These are phyloP conservation scores for Syndactyla subalaris DNA, from an alignment of 2,797 vertebrate genomes.

Conservation along the genomic window DNA sequence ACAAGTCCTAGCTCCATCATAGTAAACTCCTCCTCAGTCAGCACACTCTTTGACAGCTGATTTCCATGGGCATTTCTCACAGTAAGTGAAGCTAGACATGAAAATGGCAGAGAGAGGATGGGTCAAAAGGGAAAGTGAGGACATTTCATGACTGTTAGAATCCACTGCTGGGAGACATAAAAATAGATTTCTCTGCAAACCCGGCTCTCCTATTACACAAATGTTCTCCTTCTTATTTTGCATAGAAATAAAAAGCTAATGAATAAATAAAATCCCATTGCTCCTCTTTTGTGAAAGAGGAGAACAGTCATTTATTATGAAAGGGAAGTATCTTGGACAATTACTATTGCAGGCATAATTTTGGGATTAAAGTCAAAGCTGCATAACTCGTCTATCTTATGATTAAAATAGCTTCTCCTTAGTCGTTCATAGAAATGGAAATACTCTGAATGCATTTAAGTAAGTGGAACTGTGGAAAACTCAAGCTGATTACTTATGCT, in stretches of 20 bases:
- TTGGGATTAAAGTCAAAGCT: neutral
- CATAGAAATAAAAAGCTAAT: neutral
- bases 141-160: neutral
- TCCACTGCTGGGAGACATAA: neutral
- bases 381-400: neutral
- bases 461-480: neutral
- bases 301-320: neutral
- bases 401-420: neutral
- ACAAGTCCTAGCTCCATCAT: neutral
- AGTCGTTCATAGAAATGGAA: neutral
- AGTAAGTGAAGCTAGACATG: neutral
- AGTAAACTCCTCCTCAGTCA: neutral
- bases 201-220: neutral
- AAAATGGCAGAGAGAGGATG: neutral
- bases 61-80: neutral
- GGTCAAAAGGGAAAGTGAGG: neutral
- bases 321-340: neutral
- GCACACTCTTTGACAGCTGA: neutral
- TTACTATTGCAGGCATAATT: neutral
- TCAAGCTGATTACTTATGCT: neutral
- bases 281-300: neutral
- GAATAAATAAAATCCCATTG: conserved; percentile 19
- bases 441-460: neutral
- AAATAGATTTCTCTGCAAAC: neutral
- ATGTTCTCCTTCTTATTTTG: neutral